Evolutionary conservation across 1,140 invertebrate species (phyloP).

Genomic region (Pinna nobilis): DNA sequence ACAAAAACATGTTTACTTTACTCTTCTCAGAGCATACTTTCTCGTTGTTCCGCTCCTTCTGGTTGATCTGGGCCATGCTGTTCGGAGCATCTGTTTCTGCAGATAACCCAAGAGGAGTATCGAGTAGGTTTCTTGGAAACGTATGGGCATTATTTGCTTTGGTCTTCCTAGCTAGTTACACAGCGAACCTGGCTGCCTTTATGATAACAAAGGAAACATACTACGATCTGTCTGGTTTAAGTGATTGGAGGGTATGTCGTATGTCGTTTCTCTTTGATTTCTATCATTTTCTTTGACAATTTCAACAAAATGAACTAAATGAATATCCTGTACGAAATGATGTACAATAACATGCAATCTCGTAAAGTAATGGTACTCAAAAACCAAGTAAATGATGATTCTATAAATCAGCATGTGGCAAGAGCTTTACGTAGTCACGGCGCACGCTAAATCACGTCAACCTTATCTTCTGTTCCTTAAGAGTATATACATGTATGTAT

Average conservation of each 20-base stretch:
- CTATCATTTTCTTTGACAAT: too few species aligned
- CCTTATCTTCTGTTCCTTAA: too few species aligned
- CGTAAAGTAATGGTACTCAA: too few species aligned
- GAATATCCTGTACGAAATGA: too few species aligned
- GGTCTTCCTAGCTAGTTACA: constrained; percentile 76
- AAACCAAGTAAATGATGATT: too few species aligned
- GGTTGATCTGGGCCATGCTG: constrained; percentile 99
- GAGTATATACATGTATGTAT: too few species aligned
- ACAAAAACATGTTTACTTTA: neutral
- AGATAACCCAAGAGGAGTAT: constrained; percentile 95
- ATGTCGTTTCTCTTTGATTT: too few species aligned
- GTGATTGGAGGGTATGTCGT: constrained; percentile 84
- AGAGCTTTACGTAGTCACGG: too few species aligned
- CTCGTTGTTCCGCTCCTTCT: constrained; percentile 97
- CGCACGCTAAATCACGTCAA: too few species aligned
- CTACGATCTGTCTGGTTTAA: constrained; percentile 93
- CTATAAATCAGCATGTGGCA: too few species aligned
- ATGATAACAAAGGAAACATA: constrained; percentile 99
- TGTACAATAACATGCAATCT: too few species aligned
- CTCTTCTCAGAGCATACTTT: constrained; percentile 82
- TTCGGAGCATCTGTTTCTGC: constrained; percentile 98
- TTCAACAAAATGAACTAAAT: too few species aligned
- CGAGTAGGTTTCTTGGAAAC: constrained; percentile 95
- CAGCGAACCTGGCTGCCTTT: constrained; percentile 88
- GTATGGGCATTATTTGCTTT: constrained; percentile 98